A percentile compares a stretch with the other conserved stretches of the same genome.
Conservation (phyloP, 2,797 vertebrate species). For the Melanotaenia nigrans region DNA sequence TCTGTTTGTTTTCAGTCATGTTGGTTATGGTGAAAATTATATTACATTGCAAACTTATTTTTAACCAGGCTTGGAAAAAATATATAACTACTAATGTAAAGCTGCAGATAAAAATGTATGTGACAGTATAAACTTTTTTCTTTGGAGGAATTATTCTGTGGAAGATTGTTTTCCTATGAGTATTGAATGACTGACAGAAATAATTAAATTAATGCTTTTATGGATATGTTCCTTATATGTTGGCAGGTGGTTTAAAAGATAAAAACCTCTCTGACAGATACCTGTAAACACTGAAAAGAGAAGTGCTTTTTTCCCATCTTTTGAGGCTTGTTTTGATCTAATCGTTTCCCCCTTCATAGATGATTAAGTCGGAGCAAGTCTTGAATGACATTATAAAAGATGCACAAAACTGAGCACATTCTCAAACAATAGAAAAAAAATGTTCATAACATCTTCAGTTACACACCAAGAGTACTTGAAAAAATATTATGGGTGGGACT, state of each 20-base stretch:
- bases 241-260: background rate
- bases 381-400: slow-evolving; percentile 17
- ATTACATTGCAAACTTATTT: too few relatives aligned
- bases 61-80: too few relatives aligned
- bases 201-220: too few relatives aligned
- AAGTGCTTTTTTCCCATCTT: background rate
- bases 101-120: background rate
- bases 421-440: background rate
- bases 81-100: background rate
- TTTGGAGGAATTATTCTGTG: background rate
- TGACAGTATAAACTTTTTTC: background rate
- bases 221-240: background rate
- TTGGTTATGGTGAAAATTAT: background rate
- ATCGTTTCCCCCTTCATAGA: slow-evolving; percentile 12
- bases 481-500: background rate
- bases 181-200: background rate
- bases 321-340: background rate
- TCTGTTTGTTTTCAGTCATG: background rate
- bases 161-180: background rate
- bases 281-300: slow-evolving; percentile 12
- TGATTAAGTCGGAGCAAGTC: slow-evolving; percentile 11
- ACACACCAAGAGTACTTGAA: background rate
- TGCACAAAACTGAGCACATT: background rate
- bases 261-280: background rate
- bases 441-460: background rate